A percentile compares a stretch with the other conserved stretches of the same genome.
Evolutionary conservation across 2,888 invertebrate species (phyloP).

Genomic region (Theodoxus fluviatilis): DNA sequence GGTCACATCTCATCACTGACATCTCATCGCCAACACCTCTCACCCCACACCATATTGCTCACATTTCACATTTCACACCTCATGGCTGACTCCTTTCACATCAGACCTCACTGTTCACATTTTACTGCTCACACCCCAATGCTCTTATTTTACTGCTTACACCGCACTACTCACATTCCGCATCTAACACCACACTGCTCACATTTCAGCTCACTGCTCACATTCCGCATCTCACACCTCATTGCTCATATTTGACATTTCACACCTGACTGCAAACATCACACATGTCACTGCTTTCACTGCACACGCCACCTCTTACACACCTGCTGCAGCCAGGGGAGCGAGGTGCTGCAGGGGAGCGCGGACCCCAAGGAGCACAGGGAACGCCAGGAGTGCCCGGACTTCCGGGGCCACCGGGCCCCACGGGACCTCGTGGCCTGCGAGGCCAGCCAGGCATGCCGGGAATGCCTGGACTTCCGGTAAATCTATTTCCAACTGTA

Average conservation of each 20-base stretch:
- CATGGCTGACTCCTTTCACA: too few relatives aligned
- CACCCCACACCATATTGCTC: too few relatives aligned
- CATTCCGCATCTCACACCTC: not conserved
- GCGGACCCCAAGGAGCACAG: slow-evolving; percentile 46
- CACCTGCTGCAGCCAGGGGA: slow-evolving; percentile 46
- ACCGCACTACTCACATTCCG: too few relatives aligned
- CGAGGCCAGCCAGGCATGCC: slow-evolving; percentile 55
- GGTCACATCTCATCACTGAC: too few relatives aligned
- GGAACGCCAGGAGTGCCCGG: slow-evolving; percentile 55
- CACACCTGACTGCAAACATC: too few relatives aligned
- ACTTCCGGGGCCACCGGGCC: slow-evolving; percentile 51
- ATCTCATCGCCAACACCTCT: too few relatives aligned
- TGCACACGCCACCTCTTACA: not conserved
- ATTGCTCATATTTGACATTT: too few relatives aligned
- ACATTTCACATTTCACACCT: too few relatives aligned
- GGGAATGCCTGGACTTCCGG: slow-evolving; percentile 58
- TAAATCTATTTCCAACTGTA: slow-evolving; percentile 30
- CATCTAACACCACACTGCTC: too few relatives aligned
- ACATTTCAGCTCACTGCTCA: not conserved
- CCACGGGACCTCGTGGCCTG: slow-evolving; percentile 51
- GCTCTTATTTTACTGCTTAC: too few relatives aligned
- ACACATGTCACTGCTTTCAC: not conserved
- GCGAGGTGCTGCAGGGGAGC: slow-evolving; percentile 49
- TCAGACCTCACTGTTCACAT: too few relatives aligned
- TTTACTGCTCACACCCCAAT: too few relatives aligned